phyloP scores from a whole-genome alignment of 2,888 invertebrate genomes.

The Argynnis bischoffii region DNA sequence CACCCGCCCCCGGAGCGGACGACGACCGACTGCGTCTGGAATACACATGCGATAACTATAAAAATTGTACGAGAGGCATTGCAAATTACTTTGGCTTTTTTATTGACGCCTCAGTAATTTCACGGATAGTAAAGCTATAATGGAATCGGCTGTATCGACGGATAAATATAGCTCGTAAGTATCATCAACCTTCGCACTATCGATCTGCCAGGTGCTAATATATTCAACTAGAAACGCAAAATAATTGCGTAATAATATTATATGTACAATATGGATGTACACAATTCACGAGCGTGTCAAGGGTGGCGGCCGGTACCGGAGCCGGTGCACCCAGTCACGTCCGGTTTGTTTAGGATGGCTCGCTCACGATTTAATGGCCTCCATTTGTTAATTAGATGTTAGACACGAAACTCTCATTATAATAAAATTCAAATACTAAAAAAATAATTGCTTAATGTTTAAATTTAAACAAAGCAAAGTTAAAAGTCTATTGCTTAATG shows the following conservation, averaged over 20 bases:
- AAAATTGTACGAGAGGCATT: not conserved
- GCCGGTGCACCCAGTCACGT: not conserved
- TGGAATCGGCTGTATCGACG: too few species aligned
- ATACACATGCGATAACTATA: not conserved
- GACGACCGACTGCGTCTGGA: constrained; percentile 33
- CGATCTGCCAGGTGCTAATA: constrained; percentile 7
- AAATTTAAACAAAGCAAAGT: not conserved
- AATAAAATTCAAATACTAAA: constrained; percentile 3
- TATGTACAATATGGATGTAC: not conserved
- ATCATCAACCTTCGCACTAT: not conserved
- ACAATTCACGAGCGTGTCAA: constrained; percentile 2
- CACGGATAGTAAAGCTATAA: too few species aligned
- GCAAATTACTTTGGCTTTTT: not conserved
- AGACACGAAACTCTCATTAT: constrained; percentile 23
- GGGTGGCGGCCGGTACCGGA: not conserved
- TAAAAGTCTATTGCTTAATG: too few species aligned
- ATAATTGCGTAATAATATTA: not conserved
- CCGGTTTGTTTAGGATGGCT: constrained; percentile 2
- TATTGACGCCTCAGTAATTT: too few species aligned
- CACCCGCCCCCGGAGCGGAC: constrained; percentile 29
- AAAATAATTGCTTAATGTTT: constrained; percentile 9
- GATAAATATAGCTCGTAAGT: too few species aligned
- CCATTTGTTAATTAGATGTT: constrained; percentile 15
- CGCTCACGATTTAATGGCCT: constrained; percentile 19
- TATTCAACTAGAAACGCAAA: not conserved